Percentiles rank a stretch among this genome's conserved stretches.
Evolutionary conservation across 2,888 invertebrate species (phyloP).

Genomic region (Machimus atricapillus): DNA sequence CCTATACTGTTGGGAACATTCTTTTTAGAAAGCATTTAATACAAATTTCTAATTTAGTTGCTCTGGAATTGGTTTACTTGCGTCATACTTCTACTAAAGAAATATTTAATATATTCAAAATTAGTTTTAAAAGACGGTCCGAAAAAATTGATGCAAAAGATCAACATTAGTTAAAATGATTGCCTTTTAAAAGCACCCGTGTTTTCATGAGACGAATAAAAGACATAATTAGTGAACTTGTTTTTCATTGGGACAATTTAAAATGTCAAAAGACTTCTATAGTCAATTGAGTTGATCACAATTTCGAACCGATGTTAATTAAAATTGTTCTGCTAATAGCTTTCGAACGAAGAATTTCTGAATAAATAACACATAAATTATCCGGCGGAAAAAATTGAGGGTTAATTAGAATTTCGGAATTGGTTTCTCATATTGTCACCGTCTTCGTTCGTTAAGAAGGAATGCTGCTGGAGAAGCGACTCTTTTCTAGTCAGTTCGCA

Average conservation of each 20-base stretch:
- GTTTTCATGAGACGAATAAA: background rate
- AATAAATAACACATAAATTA: slow-evolving; percentile 13
- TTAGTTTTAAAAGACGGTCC: background rate
- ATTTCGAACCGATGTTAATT: background rate
- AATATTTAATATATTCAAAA: background rate
- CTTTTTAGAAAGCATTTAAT: no score
- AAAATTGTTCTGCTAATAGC: slow-evolving; percentile 7
- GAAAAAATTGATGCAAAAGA: background rate
- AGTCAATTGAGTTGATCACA: background rate
- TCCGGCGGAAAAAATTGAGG: background rate
- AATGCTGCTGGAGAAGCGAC: background rate
- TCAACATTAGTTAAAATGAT: background rate
- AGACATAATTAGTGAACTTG: background rate
- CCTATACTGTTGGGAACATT: no score
- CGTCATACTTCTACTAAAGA: background rate
- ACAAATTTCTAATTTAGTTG: no score
- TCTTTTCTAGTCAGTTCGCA: background rate
- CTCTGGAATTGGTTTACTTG: background rate
- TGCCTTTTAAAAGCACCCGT: background rate
- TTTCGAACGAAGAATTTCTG: background rate
- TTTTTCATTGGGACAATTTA: background rate
- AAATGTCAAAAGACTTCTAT: background rate
- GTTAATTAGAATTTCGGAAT: slow-evolving; percentile 20
- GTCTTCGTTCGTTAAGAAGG: background rate
- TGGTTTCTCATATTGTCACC: slow-evolving; percentile 5